Conservation (phyloP, 1,140 invertebrate genomes). For the Pinna nobilis region DNA sequence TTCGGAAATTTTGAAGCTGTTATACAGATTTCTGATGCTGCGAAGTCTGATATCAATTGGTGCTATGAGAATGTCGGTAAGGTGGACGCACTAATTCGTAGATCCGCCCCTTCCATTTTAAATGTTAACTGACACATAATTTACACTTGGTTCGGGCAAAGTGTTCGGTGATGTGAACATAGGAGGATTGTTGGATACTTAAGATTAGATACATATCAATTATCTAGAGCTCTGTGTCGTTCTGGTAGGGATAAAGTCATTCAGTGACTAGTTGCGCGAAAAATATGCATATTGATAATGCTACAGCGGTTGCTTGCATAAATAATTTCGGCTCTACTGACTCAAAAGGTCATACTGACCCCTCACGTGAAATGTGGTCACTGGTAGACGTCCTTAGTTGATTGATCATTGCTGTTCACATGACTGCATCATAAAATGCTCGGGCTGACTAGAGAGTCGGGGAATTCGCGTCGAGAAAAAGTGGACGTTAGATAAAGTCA, state of each 20-base stretch:
- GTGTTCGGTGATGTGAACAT: background rate
- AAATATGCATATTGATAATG: constrained; percentile 26
- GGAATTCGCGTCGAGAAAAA: background rate
- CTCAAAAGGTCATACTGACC: background rate
- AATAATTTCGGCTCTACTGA: constrained; percentile 33
- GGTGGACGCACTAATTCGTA: background rate
- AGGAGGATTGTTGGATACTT: constrained; percentile 11
- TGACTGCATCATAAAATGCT: background rate
- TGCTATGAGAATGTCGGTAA: background rate
- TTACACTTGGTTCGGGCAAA: constrained; percentile 16
- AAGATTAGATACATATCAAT: constrained; percentile 30
- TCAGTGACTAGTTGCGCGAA: background rate
- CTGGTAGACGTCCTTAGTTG: background rate
- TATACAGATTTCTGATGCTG: background rate
- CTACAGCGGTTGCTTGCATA: constrained; percentile 21
- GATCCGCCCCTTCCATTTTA: background rate
- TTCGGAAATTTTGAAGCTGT: background rate
- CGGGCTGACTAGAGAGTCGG: background rate
- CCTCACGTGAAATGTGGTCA: constrained; percentile 16
- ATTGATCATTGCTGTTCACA: background rate
- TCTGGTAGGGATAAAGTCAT: constrained; percentile 19
- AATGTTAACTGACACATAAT: background rate
- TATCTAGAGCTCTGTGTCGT: constrained; percentile 24
- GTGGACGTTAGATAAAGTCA: constrained; percentile 1
- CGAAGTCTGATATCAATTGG: background rate